Percentiles rank a stretch among this genome's conserved stretches.
These are phyloP conservation scores for Acheta domesticus DNA, from an alignment of 2,888 invertebrate genomes.

Conservation along the genomic window DNA sequence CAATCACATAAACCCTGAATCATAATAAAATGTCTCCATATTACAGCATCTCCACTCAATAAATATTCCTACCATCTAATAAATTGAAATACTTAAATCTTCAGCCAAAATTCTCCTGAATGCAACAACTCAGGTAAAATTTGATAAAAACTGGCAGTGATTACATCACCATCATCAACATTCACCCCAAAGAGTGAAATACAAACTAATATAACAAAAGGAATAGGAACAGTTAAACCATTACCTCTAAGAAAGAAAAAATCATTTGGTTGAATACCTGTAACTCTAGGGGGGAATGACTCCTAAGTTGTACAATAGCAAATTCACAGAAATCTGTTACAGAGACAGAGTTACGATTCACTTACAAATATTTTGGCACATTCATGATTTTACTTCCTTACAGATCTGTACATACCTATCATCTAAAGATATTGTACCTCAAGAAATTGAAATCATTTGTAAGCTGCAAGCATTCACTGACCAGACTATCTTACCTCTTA, in stretches of 20 bases:
- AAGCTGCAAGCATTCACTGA: slow-evolving; percentile 6
- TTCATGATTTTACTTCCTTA: slow-evolving; percentile 25
- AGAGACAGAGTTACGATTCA: slow-evolving; percentile 9
- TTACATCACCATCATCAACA: neutral
- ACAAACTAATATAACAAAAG: neutral
- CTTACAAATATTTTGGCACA: slow-evolving; percentile 29
- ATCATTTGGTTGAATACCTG: neutral
- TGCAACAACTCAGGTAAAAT: slow-evolving; percentile 2
- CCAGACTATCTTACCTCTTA: neutral
- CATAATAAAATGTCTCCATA: neutral
- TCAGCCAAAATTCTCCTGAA: neutral
- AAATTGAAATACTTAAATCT: neutral
- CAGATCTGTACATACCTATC: slow-evolving; percentile 12
- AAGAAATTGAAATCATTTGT: neutral
- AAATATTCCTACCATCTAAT: neutral
- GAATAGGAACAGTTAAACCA: neutral
- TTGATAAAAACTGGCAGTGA: slow-evolving; percentile 11
- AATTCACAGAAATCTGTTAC: slow-evolving; percentile 10
- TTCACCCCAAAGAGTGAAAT: slow-evolving; percentile 9
- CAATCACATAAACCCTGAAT: neutral
- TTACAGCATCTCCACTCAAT: neutral
- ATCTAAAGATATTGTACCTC: neutral
- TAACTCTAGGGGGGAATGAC: neutral
- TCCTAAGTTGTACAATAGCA: slow-evolving; percentile 18
- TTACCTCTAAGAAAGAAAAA: neutral